These are phyloP conservation scores for Eolophus roseicapilla DNA, from an alignment of 2,113 vertebrate genomes.

Conservation along the genomic window DNA sequence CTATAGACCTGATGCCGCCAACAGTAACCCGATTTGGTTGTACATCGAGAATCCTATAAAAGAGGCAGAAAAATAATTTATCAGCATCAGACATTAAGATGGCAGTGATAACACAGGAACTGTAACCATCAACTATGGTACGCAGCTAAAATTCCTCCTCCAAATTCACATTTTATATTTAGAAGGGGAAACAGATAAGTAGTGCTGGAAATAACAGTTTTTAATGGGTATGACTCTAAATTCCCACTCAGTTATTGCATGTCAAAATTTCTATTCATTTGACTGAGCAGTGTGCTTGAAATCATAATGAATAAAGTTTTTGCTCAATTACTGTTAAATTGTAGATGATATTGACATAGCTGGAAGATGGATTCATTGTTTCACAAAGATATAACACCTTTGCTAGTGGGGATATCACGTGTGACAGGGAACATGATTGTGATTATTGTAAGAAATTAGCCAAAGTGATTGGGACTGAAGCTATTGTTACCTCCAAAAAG, in stretches of 20 bases:
- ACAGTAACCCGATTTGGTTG: conserved; percentile 93
- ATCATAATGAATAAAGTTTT: not conserved
- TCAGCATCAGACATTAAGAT: not conserved
- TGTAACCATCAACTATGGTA: not conserved
- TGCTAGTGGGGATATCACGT: not conserved
- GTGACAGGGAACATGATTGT: not conserved
- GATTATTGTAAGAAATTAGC: not conserved
- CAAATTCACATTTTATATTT: not conserved
- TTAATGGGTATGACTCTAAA: not conserved
- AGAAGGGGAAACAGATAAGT: not conserved
- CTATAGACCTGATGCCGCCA: conserved; percentile 88
- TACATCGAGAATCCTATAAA: conserved; percentile 90
- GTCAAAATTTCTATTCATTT: not conserved
- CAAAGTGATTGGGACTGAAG: not conserved
- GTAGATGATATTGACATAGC: not conserved
- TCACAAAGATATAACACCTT: not conserved
- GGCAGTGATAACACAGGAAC: not conserved
- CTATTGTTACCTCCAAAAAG: not conserved
- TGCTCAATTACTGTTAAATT: not conserved
- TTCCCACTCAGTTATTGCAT: not conserved
- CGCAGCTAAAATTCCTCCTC: not conserved
- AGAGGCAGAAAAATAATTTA: not conserved
- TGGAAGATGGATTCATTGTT: not conserved
- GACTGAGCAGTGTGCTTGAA: not conserved
- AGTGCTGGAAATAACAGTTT: not conserved